Conservation (phyloP, 2,888 invertebrate genomes). For the Mactromeris polynyma region DNA sequence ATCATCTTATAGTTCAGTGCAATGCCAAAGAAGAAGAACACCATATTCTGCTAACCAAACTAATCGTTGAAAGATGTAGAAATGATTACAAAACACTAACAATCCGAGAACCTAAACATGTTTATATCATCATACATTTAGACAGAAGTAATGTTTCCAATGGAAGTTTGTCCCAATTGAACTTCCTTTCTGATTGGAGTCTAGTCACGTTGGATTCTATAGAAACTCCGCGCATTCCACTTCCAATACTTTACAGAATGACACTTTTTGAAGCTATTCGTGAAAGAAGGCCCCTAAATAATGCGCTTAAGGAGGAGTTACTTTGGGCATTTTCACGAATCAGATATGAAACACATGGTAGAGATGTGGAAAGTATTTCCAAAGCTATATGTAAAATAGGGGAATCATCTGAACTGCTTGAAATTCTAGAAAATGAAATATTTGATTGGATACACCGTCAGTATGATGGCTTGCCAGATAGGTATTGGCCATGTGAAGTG, state of each 20-base stretch:
- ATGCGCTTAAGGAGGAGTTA: slow-evolving; percentile 62
- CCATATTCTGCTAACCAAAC: slow-evolving; percentile 70
- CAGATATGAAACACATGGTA: slow-evolving; percentile 53
- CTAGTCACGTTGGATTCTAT: slow-evolving; percentile 68
- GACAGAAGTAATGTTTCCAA: slow-evolving; percentile 31
- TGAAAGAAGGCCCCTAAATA: slow-evolving; percentile 50
- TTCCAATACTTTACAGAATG: slow-evolving; percentile 44
- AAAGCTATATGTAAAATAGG: slow-evolving; percentile 48
- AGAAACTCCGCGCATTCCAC: slow-evolving; percentile 48
- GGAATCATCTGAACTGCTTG: slow-evolving; percentile 36
- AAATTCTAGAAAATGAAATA: slow-evolving; percentile 42
- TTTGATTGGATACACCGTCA: slow-evolving; percentile 23
- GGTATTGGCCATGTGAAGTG: slow-evolving; percentile 62
- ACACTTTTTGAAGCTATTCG: slow-evolving; percentile 54
- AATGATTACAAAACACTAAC: slow-evolving; percentile 12
- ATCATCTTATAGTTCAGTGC: slow-evolving; percentile 70
- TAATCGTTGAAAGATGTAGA: slow-evolving; percentile 59
- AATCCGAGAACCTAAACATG: slow-evolving; percentile 23
- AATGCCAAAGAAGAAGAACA: slow-evolving; percentile 65
- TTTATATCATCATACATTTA: slow-evolving; percentile 58
- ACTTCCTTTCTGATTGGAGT: slow-evolving; percentile 73
- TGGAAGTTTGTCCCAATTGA: slow-evolving; percentile 58
- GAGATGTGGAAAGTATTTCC: slow-evolving; percentile 61
- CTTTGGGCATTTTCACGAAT: slow-evolving; percentile 74
- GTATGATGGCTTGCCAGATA: neutral